These are phyloP conservation scores for Lordiphosa andalusiaca DNA, from an alignment of 2,888 invertebrate genomes.

Conservation along the genomic window DNA sequence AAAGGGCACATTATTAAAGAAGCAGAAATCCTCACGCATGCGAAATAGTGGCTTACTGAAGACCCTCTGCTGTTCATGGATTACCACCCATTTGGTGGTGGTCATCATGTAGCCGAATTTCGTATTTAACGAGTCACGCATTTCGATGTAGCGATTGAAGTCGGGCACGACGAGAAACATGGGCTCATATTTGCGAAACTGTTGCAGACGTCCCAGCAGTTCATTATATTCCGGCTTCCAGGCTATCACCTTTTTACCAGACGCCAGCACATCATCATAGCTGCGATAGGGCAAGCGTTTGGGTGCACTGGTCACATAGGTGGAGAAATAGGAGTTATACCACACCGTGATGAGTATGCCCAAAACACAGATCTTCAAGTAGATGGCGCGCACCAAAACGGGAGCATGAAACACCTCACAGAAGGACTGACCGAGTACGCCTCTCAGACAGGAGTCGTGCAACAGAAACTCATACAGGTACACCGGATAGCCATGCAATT, in stretches of 20 bases:
- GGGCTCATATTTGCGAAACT: constrained; percentile 50
- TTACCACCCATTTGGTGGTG: constrained; percentile 60
- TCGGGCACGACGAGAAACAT: constrained; percentile 57
- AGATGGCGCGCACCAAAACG: constrained; percentile 57
- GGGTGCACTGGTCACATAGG: constrained; percentile 71
- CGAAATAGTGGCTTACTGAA: constrained; percentile 70
- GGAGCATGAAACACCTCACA: constrained; percentile 58
- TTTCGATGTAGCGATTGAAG: constrained; percentile 48
- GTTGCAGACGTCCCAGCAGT: constrained; percentile 28
- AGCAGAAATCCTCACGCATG: constrained; percentile 61
- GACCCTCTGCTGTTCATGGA: constrained; percentile 69
- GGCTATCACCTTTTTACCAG: constrained; percentile 53
- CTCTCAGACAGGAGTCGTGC: constrained; percentile 72
- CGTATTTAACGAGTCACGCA: constrained; percentile 63
- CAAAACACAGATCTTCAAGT: constrained; percentile 69
- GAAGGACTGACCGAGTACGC: constrained; percentile 72
- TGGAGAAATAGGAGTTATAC: constrained; percentile 74
- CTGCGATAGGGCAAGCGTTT: constrained; percentile 49
- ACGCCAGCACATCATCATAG: constrained; percentile 66
- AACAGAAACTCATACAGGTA: constrained; percentile 54
- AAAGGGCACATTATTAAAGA: constrained; percentile 63
- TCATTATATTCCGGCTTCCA: constrained; percentile 59
- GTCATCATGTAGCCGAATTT: constrained; percentile 65
- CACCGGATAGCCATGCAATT: constrained; percentile 45
- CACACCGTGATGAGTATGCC: constrained; percentile 74